phyloP scores from a whole-genome alignment of 2,797 vertebrate species.

The Centroberyx gerrardi region DNA sequence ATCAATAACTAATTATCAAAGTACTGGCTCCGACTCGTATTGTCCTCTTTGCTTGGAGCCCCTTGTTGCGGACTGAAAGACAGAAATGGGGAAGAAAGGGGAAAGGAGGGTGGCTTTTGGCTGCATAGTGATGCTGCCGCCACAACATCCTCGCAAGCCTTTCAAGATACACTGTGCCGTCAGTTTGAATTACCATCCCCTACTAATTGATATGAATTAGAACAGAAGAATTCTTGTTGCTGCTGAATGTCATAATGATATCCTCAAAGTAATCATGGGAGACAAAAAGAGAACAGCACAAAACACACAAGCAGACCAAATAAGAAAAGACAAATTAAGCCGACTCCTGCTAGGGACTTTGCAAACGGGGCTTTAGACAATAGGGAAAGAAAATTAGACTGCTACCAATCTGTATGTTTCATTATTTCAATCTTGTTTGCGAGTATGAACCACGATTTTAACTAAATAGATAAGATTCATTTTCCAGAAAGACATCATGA shows the following conservation, averaged over 20 bases:
- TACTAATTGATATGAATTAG: conserved; percentile 97
- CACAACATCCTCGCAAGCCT: conserved; percentile 90
- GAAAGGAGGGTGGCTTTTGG: conserved; percentile 93
- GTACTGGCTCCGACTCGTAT: conserved; percentile 86
- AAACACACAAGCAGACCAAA: conserved; percentile 81
- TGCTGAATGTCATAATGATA: conserved; percentile 93
- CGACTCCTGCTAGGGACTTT: conserved; percentile 80
- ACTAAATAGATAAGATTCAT: conserved; percentile 46
- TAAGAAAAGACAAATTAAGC: conserved; percentile 84
- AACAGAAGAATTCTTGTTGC: conserved; percentile 96
- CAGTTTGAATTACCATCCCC: conserved; percentile 94
- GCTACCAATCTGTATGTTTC: conserved; percentile 78
- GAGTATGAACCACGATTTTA: conserved; percentile 64
- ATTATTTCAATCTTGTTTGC: conserved; percentile 82
- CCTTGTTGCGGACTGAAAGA: conserved; percentile 89
- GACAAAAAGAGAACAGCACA: conserved; percentile 81
- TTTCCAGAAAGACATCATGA: conserved; percentile 28
- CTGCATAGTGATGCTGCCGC: conserved; percentile 89
- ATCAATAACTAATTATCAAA: conserved; percentile 99
- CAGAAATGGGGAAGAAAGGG: conserved; percentile 73
- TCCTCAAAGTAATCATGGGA: conserved; percentile 87
- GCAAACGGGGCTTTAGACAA: conserved; percentile 80
- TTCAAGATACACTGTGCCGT: conserved; percentile 93
- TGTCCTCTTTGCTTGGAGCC: conserved; percentile 90
- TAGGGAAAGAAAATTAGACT: conserved; percentile 74